Conservation (phyloP, 2,888 invertebrate species). For the Tipula helvola region DNA sequence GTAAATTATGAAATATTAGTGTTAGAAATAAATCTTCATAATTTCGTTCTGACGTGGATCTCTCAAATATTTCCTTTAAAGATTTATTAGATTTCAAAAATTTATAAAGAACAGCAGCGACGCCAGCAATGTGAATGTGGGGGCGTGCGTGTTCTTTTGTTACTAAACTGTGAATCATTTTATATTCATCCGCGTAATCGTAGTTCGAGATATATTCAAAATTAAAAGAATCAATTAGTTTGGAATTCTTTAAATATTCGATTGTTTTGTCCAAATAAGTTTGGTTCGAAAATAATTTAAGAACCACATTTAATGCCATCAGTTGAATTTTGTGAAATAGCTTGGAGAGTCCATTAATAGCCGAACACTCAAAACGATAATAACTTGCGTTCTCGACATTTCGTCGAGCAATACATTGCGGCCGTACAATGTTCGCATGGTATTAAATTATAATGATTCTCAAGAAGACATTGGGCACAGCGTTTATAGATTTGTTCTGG, state of each 20-base stretch:
- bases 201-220: slow-evolving; percentile 38
- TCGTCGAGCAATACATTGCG: slow-evolving; percentile 32
- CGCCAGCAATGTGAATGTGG: slow-evolving; percentile 51
- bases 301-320: slow-evolving; percentile 49
- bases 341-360: slow-evolving; percentile 46
- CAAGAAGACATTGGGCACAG: slow-evolving; percentile 32
- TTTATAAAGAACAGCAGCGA: slow-evolving; percentile 49
- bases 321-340: slow-evolving; percentile 56
- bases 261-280: slow-evolving; percentile 32
- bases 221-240: slow-evolving; percentile 18
- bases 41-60: slow-evolving; percentile 25
- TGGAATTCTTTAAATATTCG: slow-evolving; percentile 7
- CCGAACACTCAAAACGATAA: slow-evolving; percentile 65
- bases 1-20: slow-evolving; percentile 58
- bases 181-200: slow-evolving; percentile 31
- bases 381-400: slow-evolving; percentile 42
- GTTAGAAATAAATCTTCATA: slow-evolving; percentile 42
- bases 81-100: slow-evolving; percentile 44
- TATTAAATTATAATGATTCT: slow-evolving; percentile 30
- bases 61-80: slow-evolving; percentile 33
- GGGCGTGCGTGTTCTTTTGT: slow-evolving; percentile 51
- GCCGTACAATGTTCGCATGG: slow-evolving; percentile 33
- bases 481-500: slow-evolving; percentile 23
- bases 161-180: slow-evolving; percentile 51
- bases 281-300: slow-evolving; percentile 29